Base-by-base conservation (phyloP, 2,888 invertebrate species). In the Phymatocera aterrima region DNA sequence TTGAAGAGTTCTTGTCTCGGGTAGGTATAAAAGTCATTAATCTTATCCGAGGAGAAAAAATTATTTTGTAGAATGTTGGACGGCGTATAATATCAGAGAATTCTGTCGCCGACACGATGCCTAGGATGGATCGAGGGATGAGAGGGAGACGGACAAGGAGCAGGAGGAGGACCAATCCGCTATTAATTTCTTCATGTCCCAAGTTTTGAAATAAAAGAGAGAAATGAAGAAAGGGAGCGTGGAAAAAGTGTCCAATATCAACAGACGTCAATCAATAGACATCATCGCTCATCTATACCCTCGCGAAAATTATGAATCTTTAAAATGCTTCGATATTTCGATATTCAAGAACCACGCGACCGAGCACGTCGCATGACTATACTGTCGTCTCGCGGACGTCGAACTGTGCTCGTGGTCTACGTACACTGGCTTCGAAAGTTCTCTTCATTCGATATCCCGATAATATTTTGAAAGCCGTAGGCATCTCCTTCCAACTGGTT, bases 51-150 rank as follows among this genome's bases (percentile, higher is more conserved):
- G 82, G 72, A 81, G 80, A 84, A 86, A 87, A 87, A 87, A 87
- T 87, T 86, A 85, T 87, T 87, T 87, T 85, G 84, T 84, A 85
- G 85, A 87, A 87, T 85, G 85, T 87, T 85, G 83, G 85, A 83
- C 83, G n/a, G n/a, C n/a, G 84, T 87, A 31, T 51, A 87, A 87
- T 87, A 87, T 85, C 85, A 85, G 83, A 83, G 85, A 86, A 87
- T 85, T 84, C 84, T 86, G 87, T 87, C 87, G 84, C 83, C 84
- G 83, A 64, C 64, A 82, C 83, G 82, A 82, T 82, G 83, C 84
- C 84, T 82, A 82, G 83, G 79, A 84, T n/a, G n/a, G n/a, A n/a
- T n/a, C n/a, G n/a, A n/a, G n/a, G n/a, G n/a, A n/a, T n/a, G n/a
- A n/a, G n/a, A n/a, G n/a, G n/a, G n/a, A n/a, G n/a, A n/a, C n/a